Conservation (phyloP, 2,113 vertebrate species). For the Ammospiza caudacuta region DNA sequence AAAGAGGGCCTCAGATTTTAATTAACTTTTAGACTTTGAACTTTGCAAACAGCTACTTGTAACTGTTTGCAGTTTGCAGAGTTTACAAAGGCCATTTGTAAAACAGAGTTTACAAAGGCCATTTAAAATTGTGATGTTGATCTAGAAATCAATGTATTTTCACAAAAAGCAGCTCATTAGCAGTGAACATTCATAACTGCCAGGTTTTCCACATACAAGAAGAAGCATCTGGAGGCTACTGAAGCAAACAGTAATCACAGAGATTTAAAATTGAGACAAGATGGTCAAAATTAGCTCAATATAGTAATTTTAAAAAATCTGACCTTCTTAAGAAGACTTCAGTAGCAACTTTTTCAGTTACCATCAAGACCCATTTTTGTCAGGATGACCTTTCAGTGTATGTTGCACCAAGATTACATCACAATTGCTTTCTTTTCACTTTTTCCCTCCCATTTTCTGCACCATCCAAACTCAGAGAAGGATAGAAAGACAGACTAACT, state of each 20-base stretch:
- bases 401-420: too few relatives aligned
- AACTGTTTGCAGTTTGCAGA: neutral
- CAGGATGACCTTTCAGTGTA: too few relatives aligned
- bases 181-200: conserved; percentile 11
- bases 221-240: conserved; percentile 1
- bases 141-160: conserved; percentile 42
- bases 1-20: neutral
- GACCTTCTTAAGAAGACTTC: neutral
- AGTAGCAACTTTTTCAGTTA: too few relatives aligned
- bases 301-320: neutral
- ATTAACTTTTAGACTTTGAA: conserved; percentile 62
- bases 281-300: neutral
- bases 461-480: too few relatives aligned
- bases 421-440: too few relatives aligned
- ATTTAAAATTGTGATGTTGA: conserved; percentile 57
- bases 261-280: neutral
- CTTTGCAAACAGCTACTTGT: conserved; percentile 54
- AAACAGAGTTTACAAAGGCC: conserved; percentile 37
- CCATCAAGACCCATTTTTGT: too few relatives aligned
- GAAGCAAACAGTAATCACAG: neutral
- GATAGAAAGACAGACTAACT: neutral
- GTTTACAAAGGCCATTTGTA: conserved; percentile 49
- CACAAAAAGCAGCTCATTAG: conserved; percentile 55
- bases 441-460: too few relatives aligned
- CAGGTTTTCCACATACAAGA: neutral